Percentiles rank a stretch among this genome's conserved stretches.
Evolutionary conservation across 1,140 invertebrate genomes (phyloP).

Genomic region (Carposina sasakii): DNA sequence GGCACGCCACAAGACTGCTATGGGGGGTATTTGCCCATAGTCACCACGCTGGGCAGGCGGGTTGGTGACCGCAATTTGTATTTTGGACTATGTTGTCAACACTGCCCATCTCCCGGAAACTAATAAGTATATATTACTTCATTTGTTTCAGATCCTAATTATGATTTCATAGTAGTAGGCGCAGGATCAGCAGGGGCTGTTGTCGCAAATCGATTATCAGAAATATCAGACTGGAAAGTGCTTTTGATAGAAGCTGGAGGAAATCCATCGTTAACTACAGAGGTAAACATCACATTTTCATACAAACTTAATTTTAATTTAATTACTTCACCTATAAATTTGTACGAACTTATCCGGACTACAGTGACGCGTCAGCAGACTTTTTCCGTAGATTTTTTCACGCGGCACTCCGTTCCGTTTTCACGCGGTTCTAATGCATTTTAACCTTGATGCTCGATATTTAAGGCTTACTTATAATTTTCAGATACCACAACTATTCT

Average conservation of each 20-base stretch:
- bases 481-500: conserved; percentile 25
- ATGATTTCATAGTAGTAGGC: conserved; percentile 86
- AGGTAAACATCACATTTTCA: conserved; percentile 8
- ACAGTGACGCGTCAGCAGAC: no score
- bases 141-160: conserved; percentile 64
- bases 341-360: not conserved
- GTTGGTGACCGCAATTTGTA: no score
- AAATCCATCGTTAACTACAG: conserved; percentile 45
- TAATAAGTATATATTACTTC: not conserved
- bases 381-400: not conserved
- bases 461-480: not conserved
- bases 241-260: conserved; percentile 84
- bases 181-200: conserved; percentile 89
- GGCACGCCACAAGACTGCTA: no score
- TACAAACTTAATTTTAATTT: no score
- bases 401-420: not conserved
- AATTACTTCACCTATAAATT: not conserved
- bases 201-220: conserved; percentile 85
- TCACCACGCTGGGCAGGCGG: no score
- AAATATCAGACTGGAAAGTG: conserved; percentile 80
- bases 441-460: not conserved
- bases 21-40: no score
- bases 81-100: not conserved
- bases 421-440: not conserved
- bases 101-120: not conserved